Base-by-base conservation (phyloP, 2,888 invertebrate genomes). In the Chymomyza caudatula region DNA sequence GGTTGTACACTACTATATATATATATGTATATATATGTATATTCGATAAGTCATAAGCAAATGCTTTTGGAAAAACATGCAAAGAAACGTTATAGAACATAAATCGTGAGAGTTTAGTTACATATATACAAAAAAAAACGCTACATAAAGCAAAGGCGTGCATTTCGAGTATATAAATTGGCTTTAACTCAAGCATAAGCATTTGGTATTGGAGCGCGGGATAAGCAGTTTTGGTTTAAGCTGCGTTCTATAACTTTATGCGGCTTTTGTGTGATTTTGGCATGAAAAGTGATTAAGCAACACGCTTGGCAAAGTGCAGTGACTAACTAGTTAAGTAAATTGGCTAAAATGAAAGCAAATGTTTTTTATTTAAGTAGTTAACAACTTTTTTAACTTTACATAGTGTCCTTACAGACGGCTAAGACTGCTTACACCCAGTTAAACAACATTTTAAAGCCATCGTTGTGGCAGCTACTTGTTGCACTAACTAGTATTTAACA, bases 41-140 rank as follows among this genome's bases (percentile, higher is more conserved):
- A 57, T 62, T 17, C 15, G 20, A 52, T 54, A 44, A 53, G 8
- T 47, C 47, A 11, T 25, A 63, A 52, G 52, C 58, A 67, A 67
- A 42, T 37, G 25, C 60, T 37, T 37, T 5, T 54, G 23, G 8
- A 2, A 54, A 75, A 76, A 59, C 85, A 78, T 79, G 78, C 78
- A 74, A 66, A 67, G 65, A 66, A 67, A 52, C 53, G 62, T 67
- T 59, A 47, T 66, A 51, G 8, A 52, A 57, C 25, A 61, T 47
- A 58, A 63, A 42, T 63, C 52, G 61, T 65, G 61, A 61, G 59
- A 51, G 60, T 58, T 15, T 58, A 58, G 2, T 51, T 42, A 53
- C 61, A 67, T 49, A 53, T 56, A 60, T 60, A 55, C 54, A 70
- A 60, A 70, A 58, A 55, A 37, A 55, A 23, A 66, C 47, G 5